phyloP scores from a whole-genome alignment of 2,797 vertebrate species.

The Tangara arthus region DNA sequence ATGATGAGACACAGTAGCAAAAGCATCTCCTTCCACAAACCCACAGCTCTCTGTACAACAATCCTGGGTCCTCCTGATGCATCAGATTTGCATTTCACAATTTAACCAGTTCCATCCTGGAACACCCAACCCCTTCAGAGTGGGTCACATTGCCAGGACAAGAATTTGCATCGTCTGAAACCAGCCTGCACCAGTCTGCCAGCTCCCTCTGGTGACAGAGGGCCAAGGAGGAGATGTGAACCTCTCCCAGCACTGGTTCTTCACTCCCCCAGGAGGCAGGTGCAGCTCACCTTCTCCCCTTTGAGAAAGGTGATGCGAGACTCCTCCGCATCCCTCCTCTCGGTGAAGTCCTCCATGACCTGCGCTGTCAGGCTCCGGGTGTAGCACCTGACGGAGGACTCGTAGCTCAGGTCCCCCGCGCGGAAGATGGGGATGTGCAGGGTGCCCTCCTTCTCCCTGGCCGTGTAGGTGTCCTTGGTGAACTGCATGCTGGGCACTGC shows the following conservation, averaged over 20 bases:
- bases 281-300: conserved; percentile 88
- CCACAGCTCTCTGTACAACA: not conserved
- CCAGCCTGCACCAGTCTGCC: not conserved
- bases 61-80: not conserved
- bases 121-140: not conserved
- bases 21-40: not conserved
- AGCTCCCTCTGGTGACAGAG: not conserved
- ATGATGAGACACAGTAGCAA: not conserved
- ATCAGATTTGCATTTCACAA: not conserved
- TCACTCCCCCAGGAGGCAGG: not conserved
- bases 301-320: conserved; percentile 88
- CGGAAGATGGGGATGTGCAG: conserved; percentile 86
- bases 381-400: conserved; percentile 91
- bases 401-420: conserved; percentile 88
- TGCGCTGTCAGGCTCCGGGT: conserved; percentile 87
- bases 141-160: not conserved
- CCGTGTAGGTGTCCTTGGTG: conserved; percentile 81
- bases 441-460: conserved; percentile 85
- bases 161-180: not conserved
- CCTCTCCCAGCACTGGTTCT: not conserved
- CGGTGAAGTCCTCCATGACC: conserved; percentile 89
- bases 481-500: conserved; percentile 98
- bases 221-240: not conserved
- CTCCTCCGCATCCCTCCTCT: conserved; percentile 87
- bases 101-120: not conserved